phyloP scores from a whole-genome alignment of 2,113 vertebrate species.

The Gymnobelideus leadbeateri region DNA sequence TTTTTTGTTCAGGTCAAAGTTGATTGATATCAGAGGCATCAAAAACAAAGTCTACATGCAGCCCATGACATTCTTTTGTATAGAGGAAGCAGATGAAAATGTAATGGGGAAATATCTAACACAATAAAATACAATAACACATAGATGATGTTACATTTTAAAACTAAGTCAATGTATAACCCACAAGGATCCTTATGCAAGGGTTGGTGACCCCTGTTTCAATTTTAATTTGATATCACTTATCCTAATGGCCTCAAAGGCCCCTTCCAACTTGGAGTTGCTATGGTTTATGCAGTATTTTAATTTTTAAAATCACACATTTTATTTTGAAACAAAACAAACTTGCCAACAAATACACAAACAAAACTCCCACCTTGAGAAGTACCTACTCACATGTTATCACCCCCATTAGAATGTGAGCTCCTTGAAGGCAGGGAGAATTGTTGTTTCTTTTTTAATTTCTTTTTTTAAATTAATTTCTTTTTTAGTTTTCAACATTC shows the following conservation, averaged over 20 bases:
- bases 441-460: no score
- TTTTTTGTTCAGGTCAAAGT: not conserved
- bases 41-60: not conserved
- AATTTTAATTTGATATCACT: not conserved
- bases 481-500: no score
- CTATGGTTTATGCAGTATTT: not conserved
- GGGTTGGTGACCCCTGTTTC: not conserved
- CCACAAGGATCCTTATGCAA: not conserved
- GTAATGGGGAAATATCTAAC: not conserved
- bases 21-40: not conserved
- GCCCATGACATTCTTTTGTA: no score
- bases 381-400: not conserved
- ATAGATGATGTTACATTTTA: not conserved
- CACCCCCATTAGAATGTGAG: constrained; percentile 5
- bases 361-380: not conserved
- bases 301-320: not conserved
- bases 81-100: not conserved
- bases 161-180: not conserved
- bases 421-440: not conserved
- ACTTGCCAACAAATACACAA: not conserved
- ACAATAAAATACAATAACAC: not conserved
- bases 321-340: not conserved
- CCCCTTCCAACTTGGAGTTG: not conserved
- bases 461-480: no score
- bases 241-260: not conserved